Conservation (phyloP, 37 sponge, comb jelly and placozoan species). For the Spongilla lacustris region DNA sequence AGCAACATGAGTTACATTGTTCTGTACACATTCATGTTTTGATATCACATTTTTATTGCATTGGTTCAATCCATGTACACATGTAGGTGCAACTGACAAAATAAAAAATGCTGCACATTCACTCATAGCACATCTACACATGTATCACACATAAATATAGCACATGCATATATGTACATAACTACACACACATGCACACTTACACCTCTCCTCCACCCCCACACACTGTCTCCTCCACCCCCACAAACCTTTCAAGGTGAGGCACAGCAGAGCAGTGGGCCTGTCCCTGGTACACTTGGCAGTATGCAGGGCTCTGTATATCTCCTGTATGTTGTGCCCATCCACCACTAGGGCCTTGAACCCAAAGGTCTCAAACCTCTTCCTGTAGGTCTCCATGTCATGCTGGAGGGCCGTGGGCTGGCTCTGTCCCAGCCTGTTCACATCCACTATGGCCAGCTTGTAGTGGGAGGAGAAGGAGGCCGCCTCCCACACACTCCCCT, state of each 20-base stretch:
- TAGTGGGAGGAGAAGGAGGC: constrained; percentile 89
- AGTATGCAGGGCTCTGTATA: constrained; percentile 71
- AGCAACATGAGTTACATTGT: no score
- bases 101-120: no score
- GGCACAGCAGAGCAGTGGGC: constrained; percentile 89
- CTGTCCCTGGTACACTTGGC: constrained; percentile 81
- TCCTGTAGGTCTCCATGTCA: constrained; percentile 80
- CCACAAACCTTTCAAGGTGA: constrained; percentile 88
- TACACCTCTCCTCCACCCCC: neutral
- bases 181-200: neutral
- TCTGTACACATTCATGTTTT: no score
- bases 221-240: neutral
- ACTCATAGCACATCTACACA: no score
- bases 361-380: constrained; percentile 88
- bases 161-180: neutral
- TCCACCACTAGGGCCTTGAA: constrained; percentile 93
- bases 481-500: constrained; percentile 98
- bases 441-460: constrained; percentile 94
- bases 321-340: constrained; percentile 85
- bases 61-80: no score
- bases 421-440: constrained; percentile 90
- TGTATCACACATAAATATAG: no score
- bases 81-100: no score
- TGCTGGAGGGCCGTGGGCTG: constrained; percentile 90
- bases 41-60: no score